phyloP scores from a whole-genome alignment of 2,797 vertebrate genomes.

The Myotis planiceps region DNA sequence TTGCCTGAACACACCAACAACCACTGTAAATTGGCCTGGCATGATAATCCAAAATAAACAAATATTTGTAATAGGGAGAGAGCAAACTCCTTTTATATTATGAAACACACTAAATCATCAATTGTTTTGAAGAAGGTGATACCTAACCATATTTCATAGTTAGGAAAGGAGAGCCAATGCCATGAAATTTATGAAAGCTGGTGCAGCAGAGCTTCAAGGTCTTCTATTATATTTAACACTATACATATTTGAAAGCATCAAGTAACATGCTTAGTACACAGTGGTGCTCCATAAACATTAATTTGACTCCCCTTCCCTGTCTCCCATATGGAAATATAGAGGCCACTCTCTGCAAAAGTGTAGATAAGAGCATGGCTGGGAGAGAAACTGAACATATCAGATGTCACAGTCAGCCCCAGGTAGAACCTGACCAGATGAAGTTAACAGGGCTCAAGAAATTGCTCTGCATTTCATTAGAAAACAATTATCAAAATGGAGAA shows the following conservation, averaged over 20 bases:
- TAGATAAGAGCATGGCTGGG: not conserved
- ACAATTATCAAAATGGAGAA: not conserved
- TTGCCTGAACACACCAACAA: not conserved
- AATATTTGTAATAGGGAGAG: not conserved
- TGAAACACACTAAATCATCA: not conserved
- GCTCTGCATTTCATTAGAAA: not conserved
- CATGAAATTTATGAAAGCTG: not conserved
- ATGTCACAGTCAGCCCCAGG: not conserved
- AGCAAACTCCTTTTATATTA: not conserved
- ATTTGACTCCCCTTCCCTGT: not conserved
- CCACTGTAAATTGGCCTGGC: not conserved
- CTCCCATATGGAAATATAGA: not conserved
- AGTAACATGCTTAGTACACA: not conserved
- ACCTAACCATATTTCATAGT: not conserved
- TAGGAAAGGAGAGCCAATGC: not conserved
- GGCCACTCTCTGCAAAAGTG: not conserved
- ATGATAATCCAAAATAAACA: not conserved
- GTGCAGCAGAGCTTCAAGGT: not conserved
- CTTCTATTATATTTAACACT: not conserved
- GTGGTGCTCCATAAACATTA: not conserved
- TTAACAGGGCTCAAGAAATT: not conserved
- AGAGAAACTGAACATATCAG: not conserved
- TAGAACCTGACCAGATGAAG: not conserved
- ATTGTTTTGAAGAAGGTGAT: not conserved
- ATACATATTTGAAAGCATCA: not conserved